These are phyloP conservation scores for Donacobius atricapilla DNA, from an alignment of 2,113 vertebrate species.

Conservation along the genomic window DNA sequence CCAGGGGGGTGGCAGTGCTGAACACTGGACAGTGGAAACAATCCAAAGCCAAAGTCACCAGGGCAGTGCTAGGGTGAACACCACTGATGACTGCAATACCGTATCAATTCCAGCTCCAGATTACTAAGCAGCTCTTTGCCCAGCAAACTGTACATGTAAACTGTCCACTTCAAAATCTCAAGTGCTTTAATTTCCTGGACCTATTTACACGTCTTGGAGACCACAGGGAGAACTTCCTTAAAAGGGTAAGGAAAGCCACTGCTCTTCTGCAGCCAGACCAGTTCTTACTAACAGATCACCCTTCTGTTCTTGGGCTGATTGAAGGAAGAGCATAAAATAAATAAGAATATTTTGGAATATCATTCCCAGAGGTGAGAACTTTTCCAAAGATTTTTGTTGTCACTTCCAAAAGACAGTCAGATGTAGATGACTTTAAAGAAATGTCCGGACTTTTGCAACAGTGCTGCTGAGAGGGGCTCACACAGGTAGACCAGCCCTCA, in stretches of 20 bases:
- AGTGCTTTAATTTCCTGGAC: conserved; percentile 35
- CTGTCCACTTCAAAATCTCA: background rate
- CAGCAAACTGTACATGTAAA: background rate
- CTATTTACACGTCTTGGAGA: conserved; percentile 15
- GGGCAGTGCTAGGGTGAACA: background rate
- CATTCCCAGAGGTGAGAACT: background rate
- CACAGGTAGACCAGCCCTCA: background rate
- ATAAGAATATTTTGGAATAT: background rate
- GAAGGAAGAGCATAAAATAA: background rate
- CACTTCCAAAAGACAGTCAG: background rate
- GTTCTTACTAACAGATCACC: background rate
- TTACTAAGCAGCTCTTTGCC: background rate
- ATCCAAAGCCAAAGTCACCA: background rate
- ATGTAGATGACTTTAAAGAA: background rate
- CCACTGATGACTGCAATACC: background rate
- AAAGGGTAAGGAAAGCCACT: conserved; percentile 39
- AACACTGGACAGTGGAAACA: background rate
- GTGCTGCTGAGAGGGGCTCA: background rate
- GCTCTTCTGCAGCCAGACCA: conserved; percentile 2
- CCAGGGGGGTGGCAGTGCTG: background rate
- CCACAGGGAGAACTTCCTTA: conserved; percentile 29
- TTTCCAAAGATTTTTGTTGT: background rate
- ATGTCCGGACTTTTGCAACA: background rate
- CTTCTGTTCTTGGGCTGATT: background rate
- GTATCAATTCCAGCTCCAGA: background rate